Evolutionary conservation across 2,888 invertebrate species (phyloP).

Genomic region (Sialis fuliginosa): DNA sequence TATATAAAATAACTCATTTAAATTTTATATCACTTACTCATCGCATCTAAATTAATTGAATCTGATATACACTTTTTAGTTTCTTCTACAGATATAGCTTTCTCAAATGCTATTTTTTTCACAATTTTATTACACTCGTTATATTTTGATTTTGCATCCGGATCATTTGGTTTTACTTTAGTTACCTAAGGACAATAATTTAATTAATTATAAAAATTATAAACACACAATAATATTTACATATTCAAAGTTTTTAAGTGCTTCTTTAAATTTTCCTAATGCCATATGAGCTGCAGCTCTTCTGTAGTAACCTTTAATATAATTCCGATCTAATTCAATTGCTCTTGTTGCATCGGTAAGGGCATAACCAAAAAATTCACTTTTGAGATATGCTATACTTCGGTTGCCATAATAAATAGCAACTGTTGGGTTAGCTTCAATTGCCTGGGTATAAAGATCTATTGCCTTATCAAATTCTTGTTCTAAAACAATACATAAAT

Average conservation of each 20-base stretch:
- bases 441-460: constrained; percentile 72
- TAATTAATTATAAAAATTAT: neutral
- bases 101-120: constrained; percentile 86
- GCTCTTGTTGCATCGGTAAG: constrained; percentile 81
- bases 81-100: constrained; percentile 89
- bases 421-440: constrained; percentile 62
- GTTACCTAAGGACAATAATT: constrained; percentile 44
- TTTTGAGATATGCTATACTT: constrained; percentile 84
- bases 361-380: constrained; percentile 92
- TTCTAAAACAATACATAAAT: constrained; percentile 41
- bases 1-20: constrained; percentile 1
- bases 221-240: constrained; percentile 28
- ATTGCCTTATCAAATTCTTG: constrained; percentile 84
- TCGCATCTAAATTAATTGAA: constrained; percentile 72
- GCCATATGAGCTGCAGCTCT: constrained; percentile 96
- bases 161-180: constrained; percentile 82
- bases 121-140: constrained; percentile 93
- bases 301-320: constrained; percentile 93
- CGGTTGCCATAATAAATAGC: constrained; percentile 89
- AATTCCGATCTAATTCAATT: constrained; percentile 73
- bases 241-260: constrained; percentile 91
- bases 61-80: constrained; percentile 75
- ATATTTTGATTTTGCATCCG: constrained; percentile 83
- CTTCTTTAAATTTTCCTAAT: constrained; percentile 90
- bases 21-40: constrained; percentile 44